Conservation (phyloP, 2,888 invertebrate genomes). For the Lithophane ornitopus region DNA sequence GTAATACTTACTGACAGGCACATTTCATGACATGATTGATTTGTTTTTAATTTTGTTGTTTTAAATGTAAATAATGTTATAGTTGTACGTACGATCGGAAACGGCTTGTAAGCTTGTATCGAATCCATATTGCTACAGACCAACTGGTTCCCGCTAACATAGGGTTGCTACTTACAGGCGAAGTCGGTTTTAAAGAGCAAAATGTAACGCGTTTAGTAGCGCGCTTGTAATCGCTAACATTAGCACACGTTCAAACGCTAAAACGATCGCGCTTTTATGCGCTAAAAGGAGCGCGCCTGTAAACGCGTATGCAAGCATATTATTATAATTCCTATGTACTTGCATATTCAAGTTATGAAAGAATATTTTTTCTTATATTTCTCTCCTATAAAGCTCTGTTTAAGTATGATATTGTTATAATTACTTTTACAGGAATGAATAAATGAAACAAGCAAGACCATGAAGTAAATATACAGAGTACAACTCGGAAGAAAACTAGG, state of each 20-base stretch:
- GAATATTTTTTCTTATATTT: neutral
- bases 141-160: neutral
- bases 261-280: neutral
- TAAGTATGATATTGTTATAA: too few species aligned
- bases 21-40: constrained; percentile 76
- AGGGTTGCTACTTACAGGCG: neutral
- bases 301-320: neutral
- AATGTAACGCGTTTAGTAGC: too few species aligned
- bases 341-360: neutral
- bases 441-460: neutral
- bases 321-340: neutral
- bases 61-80: neutral
- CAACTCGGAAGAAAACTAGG: neutral
- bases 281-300: neutral
- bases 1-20: constrained; percentile 74
- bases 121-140: neutral
- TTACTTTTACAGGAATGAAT: neutral
- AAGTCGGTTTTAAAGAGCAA: neutral
- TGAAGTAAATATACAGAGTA: neutral
- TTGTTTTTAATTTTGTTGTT: constrained; percentile 32
- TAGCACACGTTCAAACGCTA: neutral
- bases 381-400: too few species aligned
- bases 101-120: neutral
- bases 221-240: neutral
- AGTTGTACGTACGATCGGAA: neutral